Base-by-base conservation (phyloP, 2,797 vertebrate species). In the Semotilus atromaculatus region DNA sequence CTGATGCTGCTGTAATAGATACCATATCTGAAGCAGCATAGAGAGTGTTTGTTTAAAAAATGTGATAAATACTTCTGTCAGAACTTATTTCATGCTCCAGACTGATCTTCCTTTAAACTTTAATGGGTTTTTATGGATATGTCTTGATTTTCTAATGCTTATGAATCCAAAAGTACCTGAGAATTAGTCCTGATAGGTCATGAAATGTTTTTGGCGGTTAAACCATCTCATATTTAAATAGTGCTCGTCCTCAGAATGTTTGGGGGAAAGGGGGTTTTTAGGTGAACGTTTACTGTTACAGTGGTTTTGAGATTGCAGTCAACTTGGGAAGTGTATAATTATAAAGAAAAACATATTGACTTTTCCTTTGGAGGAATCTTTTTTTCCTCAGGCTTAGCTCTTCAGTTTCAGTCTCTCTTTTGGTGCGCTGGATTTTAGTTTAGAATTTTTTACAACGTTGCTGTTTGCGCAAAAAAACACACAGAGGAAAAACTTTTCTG, bases 261-360 rank as follows among this genome's bases (percentile, higher is more conserved):
- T 45, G n/a, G 0, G 26, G 48, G 18, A 29, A 58, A 29, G 23
- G 31, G 7, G 16, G 11, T 19, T 81, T 73, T 82, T 62, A 60
- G 70, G 26, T 60, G 26, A 40, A 66, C 34, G 76, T 73, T 80
- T 60, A 73, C 55, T 64, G 77, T 80, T 85, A 85, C 83, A 34
- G 83, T 14, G 76, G 76, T 80, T 84, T 85, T 80, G 43, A 80
- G 77, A 64, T 66, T 83, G 29, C 40, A 75, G 71, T 88, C 67
- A 73, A 81, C 38, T 26, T 86, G 85, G 73, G 68, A 80, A 85
- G 68, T 80, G 43, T 53, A 62, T 80, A 64, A 85, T 85, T 80
- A 80, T 64, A 73, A 80, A 80, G 68, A 80, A 73, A 79, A 80
- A 85, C 81, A 75, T 38, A 60, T 51, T 75, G 64, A 79, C 75